Evolutionary conservation across 2,797 vertebrate genomes (phyloP), one percentile per base, ranked within the genome.

Genomic region (Periophthalmus magnuspinnatus): DNA sequence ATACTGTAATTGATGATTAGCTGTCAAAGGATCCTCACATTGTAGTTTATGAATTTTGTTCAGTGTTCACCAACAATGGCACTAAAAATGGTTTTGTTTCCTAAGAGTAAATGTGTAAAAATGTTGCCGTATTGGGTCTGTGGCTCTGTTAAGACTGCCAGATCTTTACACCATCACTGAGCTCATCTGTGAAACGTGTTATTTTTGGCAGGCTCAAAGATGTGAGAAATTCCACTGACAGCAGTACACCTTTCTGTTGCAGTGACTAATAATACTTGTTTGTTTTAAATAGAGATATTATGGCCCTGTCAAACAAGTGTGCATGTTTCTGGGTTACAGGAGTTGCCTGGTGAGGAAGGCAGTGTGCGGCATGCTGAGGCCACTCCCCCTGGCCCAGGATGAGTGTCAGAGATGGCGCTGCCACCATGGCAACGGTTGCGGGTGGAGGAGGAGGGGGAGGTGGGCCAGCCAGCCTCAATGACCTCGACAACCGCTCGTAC

Each of bases 341-440:
- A 90, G 74, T 89, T 94, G 83, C 76, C 87, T 91, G 88, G 88
- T 94, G 87, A 84, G 74, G 57, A 74, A 79, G 91, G 90, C 86
- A 22, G 84, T 85, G 91, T 95, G 92, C 90, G 91, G 91, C 86
- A 98, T 97, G 95, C 95, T 92, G 95, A 96, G 90, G 90, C 92
- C 89, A 88, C 87, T 90, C 83, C 75, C 82, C 86, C 89, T 84
- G 91, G 81, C 92, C 92, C 96, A 99, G 93, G 91, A 99, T 99
- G 98, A 99, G 95, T 97, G 92, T 94, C 89, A 93, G 92, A 90
- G 96, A 96, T 94, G 94, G 92, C 75, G 93, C 88, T 89, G 90
- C 88, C 88, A 87, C 86, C 63, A 82, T 83, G 89, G 90, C 88
- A 90, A 90, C 87, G 71, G 89, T 77, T 11, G 81, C 84, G 73